A percentile compares a stretch with the other conserved stretches of the same genome.
These are phyloP conservation scores for Sinosuthora webbiana DNA, from an alignment of 2,113 vertebrate species.

Conservation along the genomic window DNA sequence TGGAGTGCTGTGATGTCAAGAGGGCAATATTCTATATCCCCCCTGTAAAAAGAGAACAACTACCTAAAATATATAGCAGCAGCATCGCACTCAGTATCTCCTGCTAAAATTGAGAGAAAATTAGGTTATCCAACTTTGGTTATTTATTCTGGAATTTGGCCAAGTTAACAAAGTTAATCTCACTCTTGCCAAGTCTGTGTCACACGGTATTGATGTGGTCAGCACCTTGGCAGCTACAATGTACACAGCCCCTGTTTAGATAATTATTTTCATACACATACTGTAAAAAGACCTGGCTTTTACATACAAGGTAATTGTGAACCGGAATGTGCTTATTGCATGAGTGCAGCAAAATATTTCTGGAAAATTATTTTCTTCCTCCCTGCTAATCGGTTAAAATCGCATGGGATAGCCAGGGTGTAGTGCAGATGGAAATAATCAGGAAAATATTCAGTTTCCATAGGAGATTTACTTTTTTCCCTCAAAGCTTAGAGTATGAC, in stretches of 20 bases:
- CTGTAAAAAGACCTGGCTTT: background rate
- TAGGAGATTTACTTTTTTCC: background rate
- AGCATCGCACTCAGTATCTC: background rate
- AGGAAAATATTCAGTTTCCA: conserved; percentile 41
- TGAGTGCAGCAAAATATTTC: conserved; percentile 50
- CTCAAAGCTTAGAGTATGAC: background rate
- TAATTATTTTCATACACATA: background rate
- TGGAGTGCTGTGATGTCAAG: background rate
- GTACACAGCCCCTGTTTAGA: background rate
- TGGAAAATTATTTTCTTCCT: conserved; percentile 48
- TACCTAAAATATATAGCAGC: background rate
- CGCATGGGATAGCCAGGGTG: background rate
- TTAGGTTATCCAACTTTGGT: background rate
- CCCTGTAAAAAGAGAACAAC: background rate
- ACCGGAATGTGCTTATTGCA: conserved; percentile 12
- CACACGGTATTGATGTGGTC: conserved; percentile 6
- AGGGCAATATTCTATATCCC: background rate
- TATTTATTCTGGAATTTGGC: background rate
- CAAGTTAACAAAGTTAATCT: conserved; percentile 4
- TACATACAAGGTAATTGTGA: conserved; percentile 10
- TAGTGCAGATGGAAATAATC: conserved; percentile 65
- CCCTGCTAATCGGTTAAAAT: conserved; percentile 19
- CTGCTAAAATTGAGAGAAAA: background rate
- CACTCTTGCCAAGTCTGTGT: conserved; percentile 18
- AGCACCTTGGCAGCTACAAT: conserved; percentile 15